Base-by-base conservation (phyloP, 2,888 invertebrate genomes). In the Drosophila eohydei region DNA sequence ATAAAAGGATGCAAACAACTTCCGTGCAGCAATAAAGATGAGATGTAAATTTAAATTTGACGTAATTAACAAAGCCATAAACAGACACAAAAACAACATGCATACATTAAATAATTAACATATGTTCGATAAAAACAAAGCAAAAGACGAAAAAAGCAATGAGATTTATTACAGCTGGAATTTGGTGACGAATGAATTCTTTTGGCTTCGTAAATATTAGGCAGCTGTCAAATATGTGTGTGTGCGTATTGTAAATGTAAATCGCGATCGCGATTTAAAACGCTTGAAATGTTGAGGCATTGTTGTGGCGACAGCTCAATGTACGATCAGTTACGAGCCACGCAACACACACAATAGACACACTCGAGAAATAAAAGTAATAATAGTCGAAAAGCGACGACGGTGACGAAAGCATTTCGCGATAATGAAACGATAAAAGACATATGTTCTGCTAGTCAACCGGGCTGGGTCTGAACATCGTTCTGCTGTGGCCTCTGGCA, bases 381-480 rank as follows among this genome's bases (percentile, higher is more conserved):
- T 76, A 71, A 54, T 74, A 76, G 71, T 64, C 32, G 36, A 50
- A 66, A 63, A 70, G 77, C 80, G 67, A 51, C 60, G 66, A 65
- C 80, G 79, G 81, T 80, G 89, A 85, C 89, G 87, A 88, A 83
- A 88, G 81, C 89, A 64, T 81, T 86, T 68, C 48, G 71, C 77
- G 83, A 88, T 88, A 84, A 88, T 83, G 83, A 72, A 86, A 88
- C 79, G 83, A 88, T 88, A 86, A 88, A 88, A 88, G 86, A 80
- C 68, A 71, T 74, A 73, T 69, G 77, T 54, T 43, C 26, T 56
- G 41, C 30, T n/a, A 48, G 30, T 67, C 40, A n/a, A 21, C 55
- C 21, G 21, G 21, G 21, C 21, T 50, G 14, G 66, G 21, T 26
- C 36, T 32, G 52, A 26, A 44, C 40, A 64, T 54, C 50, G 48